phyloP scores from a whole-genome alignment of 2,888 invertebrate species.

The Stenurella melanura region DNA sequence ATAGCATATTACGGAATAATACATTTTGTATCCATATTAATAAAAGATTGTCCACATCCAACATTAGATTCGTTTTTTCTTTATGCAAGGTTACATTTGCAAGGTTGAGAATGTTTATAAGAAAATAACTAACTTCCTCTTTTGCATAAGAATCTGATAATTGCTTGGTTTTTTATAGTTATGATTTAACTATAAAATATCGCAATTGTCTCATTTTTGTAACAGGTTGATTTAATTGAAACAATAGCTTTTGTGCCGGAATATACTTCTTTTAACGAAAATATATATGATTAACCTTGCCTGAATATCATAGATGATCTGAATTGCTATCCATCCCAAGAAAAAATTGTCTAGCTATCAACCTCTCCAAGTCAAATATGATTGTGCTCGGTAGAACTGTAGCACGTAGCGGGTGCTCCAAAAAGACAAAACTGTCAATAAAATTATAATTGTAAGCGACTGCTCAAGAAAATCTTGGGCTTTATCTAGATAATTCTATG shows the following conservation, averaged over 20 bases:
- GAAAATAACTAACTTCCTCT: slow-evolving; percentile 35
- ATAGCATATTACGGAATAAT: background rate
- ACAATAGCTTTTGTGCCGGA: background rate
- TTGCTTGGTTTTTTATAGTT: slow-evolving; percentile 30
- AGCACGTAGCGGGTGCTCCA: too few relatives aligned
- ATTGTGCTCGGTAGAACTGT: too few relatives aligned
- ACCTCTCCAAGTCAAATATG: too few relatives aligned
- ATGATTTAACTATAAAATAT: slow-evolving; percentile 24
- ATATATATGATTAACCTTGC: too few relatives aligned
- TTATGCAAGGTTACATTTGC: slow-evolving; percentile 13
- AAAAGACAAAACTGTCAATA: too few relatives aligned
- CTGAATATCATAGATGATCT: too few relatives aligned
- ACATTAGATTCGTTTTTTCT: slow-evolving; percentile 3
- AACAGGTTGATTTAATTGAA: background rate
- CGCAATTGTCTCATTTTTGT: slow-evolving; percentile 5
- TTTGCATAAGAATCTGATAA: slow-evolving; percentile 24
- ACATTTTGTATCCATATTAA: slow-evolving; percentile 2
- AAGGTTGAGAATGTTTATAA: slow-evolving; percentile 38
- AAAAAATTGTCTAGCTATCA: too few relatives aligned
- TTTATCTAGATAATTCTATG: too few relatives aligned
- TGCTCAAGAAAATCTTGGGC: too few relatives aligned
- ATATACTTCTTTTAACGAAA: background rate
- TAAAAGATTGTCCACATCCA: background rate
- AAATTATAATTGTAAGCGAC: too few relatives aligned
- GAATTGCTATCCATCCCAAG: too few relatives aligned